A percentile compares a stretch with the other conserved stretches of the same genome.
These are phyloP conservation scores for Seriola aureovittata DNA, from an alignment of 2,113 vertebrate species.

Conservation along the genomic window DNA sequence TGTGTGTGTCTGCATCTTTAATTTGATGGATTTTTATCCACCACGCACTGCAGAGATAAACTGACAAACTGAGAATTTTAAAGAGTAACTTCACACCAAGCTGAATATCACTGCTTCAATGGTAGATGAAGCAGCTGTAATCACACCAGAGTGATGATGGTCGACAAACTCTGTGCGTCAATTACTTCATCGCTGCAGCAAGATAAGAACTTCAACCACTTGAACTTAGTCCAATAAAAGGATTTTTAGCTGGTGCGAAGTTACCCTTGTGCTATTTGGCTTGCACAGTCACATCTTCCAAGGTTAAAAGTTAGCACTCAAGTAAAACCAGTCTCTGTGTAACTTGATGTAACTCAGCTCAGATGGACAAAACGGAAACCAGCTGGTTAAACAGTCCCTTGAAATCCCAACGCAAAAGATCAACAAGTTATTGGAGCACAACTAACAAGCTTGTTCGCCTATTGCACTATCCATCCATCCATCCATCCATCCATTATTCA, in stretches of 20 bases:
- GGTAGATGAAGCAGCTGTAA: not conserved
- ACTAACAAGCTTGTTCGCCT: no score
- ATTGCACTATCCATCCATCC: no score
- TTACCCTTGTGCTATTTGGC: not conserved
- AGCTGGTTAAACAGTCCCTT: not conserved
- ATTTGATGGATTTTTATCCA: constrained; percentile 8
- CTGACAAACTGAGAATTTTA: not conserved
- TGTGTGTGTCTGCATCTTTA: not conserved
- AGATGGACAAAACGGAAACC: no score
- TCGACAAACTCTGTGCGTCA: no score
- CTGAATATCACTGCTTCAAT: not conserved
- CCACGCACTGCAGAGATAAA: not conserved
- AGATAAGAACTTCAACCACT: not conserved
- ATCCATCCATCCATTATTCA: no score
- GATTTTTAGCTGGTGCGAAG: not conserved
- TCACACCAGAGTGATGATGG: not conserved
- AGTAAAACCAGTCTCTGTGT: not conserved
- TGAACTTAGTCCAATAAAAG: no score
- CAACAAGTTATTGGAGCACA: no score
- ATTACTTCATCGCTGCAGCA: not conserved
- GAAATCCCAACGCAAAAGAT: no score
- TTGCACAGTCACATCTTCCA: not conserved
- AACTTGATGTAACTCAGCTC: no score
- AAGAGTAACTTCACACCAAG: not conserved
- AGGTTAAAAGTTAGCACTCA: not conserved